These are phyloP conservation scores for Anthonomus grandis DNA, from an alignment of 1,140 invertebrate species.

Conservation along the genomic window DNA sequence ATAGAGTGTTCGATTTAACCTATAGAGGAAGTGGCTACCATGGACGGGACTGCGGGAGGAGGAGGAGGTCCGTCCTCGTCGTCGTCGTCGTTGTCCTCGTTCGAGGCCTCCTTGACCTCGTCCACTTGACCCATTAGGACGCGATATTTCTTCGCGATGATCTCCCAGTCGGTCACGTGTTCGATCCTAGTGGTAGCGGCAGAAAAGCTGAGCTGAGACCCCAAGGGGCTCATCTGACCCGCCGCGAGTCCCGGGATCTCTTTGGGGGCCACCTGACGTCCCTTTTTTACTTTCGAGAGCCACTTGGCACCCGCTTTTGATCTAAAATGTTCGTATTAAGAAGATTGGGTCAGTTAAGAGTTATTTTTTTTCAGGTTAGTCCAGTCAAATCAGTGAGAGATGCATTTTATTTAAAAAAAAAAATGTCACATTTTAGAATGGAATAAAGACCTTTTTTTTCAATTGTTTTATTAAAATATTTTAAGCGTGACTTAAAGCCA, in stretches of 20 bases:
- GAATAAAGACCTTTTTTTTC: no score
- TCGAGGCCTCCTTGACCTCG: constrained; percentile 54
- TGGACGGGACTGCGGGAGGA: constrained; percentile 30
- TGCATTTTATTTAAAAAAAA: no score
- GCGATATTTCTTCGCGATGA: constrained; percentile 85
- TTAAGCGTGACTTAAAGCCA: no score
- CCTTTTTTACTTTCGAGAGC: constrained; percentile 80
- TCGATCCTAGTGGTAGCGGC: constrained; percentile 69
- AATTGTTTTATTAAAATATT: no score
- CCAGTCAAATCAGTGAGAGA: no score
- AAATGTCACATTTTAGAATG: no score
- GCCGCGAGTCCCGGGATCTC: constrained; percentile 74
- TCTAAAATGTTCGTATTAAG: constrained; percentile 5
- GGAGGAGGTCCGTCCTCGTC: constrained; percentile 45
- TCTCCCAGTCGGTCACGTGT: constrained; percentile 88
- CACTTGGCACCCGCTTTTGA: constrained; percentile 82
- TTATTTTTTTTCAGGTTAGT: no score
- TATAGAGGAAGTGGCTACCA: constrained; percentile 15
- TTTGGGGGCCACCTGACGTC: constrained; percentile 70
- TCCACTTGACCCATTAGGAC: constrained; percentile 68
- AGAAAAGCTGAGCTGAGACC: constrained; percentile 76
- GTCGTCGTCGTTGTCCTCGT: constrained; percentile 53
- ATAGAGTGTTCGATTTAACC: constrained; percentile 14
- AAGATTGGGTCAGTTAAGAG: no score
- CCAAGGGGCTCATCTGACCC: constrained; percentile 74